phyloP scores from a whole-genome alignment of 2,888 invertebrate genomes.

The Odontocolon sp. region DNA sequence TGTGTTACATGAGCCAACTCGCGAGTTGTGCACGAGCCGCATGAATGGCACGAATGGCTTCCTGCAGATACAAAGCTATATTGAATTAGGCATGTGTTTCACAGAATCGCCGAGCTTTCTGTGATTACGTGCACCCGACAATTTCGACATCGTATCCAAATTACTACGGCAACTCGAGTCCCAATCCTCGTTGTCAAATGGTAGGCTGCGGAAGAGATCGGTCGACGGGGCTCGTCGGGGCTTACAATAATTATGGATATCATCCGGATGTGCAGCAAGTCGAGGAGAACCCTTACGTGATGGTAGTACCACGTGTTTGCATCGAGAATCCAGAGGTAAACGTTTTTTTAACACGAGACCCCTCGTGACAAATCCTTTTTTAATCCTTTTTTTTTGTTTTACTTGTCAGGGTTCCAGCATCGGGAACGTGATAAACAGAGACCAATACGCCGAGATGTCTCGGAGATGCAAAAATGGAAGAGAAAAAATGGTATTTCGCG shows the following conservation, averaged over 20 bases:
- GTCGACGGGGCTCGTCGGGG: slow-evolving; percentile 64
- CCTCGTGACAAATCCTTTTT: too few species aligned
- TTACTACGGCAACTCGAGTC: slow-evolving; percentile 74
- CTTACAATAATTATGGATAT: slow-evolving; percentile 76
- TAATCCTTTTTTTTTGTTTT: background rate
- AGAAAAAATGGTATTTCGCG: slow-evolving; percentile 49
- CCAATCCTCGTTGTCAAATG: slow-evolving; percentile 57
- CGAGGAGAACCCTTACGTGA: slow-evolving; percentile 72
- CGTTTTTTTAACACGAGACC: too few species aligned
- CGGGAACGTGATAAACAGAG: slow-evolving; percentile 60
- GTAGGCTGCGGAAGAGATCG: slow-evolving; percentile 20
- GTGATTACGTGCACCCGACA: slow-evolving; percentile 74
- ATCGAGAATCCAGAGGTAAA: slow-evolving; percentile 75
- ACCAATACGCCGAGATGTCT: slow-evolving; percentile 48
- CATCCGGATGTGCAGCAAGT: slow-evolving; percentile 76
- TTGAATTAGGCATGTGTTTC: too few species aligned
- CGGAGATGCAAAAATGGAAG: slow-evolving; percentile 55
- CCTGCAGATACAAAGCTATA: too few species aligned
- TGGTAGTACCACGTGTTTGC: slow-evolving; percentile 73
- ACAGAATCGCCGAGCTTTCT: slow-evolving; percentile 72
- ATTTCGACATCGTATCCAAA: slow-evolving; percentile 65
- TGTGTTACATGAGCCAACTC: too few species aligned
- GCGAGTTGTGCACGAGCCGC: too few species aligned
- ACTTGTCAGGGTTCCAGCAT: slow-evolving; percentile 65
- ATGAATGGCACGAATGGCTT: too few species aligned